A percentile compares a stretch with the other conserved stretches of the same genome.
Conservation (phyloP, 2,113 vertebrate genomes). For the Echinops telfairi region DNA sequence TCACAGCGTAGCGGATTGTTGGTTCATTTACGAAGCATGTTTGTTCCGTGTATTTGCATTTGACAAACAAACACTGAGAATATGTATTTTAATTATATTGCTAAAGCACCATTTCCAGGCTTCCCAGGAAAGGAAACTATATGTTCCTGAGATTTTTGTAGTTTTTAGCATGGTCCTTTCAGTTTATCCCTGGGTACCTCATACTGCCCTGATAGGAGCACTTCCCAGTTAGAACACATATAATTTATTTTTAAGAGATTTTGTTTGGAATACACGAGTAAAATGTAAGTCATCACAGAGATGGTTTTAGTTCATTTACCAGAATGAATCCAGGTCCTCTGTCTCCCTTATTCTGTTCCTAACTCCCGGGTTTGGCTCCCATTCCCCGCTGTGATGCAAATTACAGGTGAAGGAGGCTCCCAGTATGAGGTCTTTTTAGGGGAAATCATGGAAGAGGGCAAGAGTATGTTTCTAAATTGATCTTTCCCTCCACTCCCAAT, state of each 20-base stretch:
- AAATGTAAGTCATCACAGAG: constrained; percentile 72
- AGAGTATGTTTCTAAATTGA: constrained; percentile 29
- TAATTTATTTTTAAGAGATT: constrained; percentile 78
- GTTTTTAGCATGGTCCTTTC: constrained; percentile 74
- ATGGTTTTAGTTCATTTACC: constrained; percentile 67
- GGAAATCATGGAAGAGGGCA: constrained; percentile 25
- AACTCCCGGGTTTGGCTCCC: constrained; percentile 48
- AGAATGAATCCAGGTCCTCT: constrained; percentile 55
- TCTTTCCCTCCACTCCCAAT: neutral
- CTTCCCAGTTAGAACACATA: constrained; percentile 75
- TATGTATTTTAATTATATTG: constrained; percentile 80
- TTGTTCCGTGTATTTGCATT: constrained; percentile 80
- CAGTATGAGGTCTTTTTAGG: neutral
- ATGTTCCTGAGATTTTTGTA: constrained; percentile 76
- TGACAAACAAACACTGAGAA: constrained; percentile 80
- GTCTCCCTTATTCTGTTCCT: constrained; percentile 37
- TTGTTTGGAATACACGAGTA: constrained; percentile 71
- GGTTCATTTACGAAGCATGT: constrained; percentile 79
- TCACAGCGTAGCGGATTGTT: constrained; percentile 76
- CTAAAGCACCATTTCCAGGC: constrained; percentile 75
- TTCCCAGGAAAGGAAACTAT: constrained; percentile 80
- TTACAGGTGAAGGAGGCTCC: neutral
- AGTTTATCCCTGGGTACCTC: constrained; percentile 71
- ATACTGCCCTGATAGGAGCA: constrained; percentile 68
- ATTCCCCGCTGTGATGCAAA: constrained; percentile 42